phyloP scores from a whole-genome alignment of 1,140 invertebrate species.

The Papilio glaucus region DNA sequence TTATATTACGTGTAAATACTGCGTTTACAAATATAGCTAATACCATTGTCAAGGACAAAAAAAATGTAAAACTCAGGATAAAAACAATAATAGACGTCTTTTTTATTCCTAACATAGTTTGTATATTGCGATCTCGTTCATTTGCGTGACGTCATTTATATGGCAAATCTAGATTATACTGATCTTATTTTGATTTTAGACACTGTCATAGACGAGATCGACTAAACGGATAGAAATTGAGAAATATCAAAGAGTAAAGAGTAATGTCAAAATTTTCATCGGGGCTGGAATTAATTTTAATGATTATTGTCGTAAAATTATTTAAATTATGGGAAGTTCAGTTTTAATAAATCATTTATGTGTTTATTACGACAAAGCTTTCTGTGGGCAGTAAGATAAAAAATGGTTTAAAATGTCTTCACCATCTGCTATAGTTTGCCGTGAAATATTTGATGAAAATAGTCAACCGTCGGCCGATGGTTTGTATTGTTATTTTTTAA shows the following conservation, averaged over 20 bases:
- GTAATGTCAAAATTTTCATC: conserved; percentile 33
- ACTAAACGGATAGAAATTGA: too few relatives aligned
- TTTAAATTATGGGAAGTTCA: conserved; percentile 18
- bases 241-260: conserved; percentile 12
- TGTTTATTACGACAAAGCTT: background rate
- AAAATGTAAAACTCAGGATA: too few relatives aligned
- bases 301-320: conserved; percentile 14
- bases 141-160: too few relatives aligned
- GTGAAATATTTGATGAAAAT: conserved; percentile 92
- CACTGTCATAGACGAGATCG: too few relatives aligned
- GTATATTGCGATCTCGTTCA: too few relatives aligned
- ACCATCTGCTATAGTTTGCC: conserved; percentile 87
- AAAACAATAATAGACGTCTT: too few relatives aligned
- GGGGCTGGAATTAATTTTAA: background rate
- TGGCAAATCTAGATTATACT: too few relatives aligned
- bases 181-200: too few relatives aligned
- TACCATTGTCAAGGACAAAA: too few relatives aligned
- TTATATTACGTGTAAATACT: too few relatives aligned
- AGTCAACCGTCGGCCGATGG: conserved; percentile 91
- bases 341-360: background rate
- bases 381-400: conserved; percentile 50
- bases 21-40: too few relatives aligned
- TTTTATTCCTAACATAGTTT: too few relatives aligned
- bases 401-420: conserved; percentile 69
- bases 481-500: conserved; percentile 74